phyloP scores from a whole-genome alignment of 1,140 invertebrate genomes.

The Megalopta genalis region DNA sequence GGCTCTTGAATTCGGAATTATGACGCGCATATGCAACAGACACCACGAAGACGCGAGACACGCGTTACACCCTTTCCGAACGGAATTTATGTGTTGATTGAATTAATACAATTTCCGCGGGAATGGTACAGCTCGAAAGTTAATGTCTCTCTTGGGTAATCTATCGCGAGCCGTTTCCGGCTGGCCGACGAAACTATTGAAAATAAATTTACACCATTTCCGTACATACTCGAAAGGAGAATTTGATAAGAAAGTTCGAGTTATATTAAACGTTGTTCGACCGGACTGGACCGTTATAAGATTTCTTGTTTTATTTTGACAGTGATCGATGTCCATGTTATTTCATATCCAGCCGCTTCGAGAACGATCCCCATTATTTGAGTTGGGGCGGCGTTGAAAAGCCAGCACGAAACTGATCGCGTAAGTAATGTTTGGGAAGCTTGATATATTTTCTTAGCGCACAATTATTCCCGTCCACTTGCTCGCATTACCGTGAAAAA shows the following conservation, averaged over 20 bases:
- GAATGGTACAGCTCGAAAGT: slow-evolving; percentile 14
- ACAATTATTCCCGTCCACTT: not conserved
- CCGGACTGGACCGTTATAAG: slow-evolving; percentile 36
- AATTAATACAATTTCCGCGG: slow-evolving; percentile 9
- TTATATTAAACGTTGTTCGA: slow-evolving; percentile 63
- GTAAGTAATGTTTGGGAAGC: slow-evolving; percentile 54
- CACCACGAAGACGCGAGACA: not conserved
- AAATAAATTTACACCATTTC: slow-evolving; percentile 42
- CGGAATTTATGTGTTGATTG: not conserved
- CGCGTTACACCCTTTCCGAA: slow-evolving; percentile 2
- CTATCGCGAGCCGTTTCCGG: not conserved
- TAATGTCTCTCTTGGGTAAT: slow-evolving; percentile 2
- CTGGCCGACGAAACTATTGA: slow-evolving; percentile 4
- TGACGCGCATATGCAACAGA: not conserved
- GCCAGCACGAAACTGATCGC: slow-evolving; percentile 28
- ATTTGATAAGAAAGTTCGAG: slow-evolving; percentile 47
- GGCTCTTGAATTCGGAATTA: not conserved
- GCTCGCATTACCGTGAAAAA: slow-evolving; percentile 25
- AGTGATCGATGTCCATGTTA: slow-evolving; percentile 64
- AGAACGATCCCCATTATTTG: slow-evolving; percentile 56
- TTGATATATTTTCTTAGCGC: slow-evolving; percentile 1
- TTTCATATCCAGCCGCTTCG: slow-evolving; percentile 52
- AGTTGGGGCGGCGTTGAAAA: slow-evolving; percentile 28
- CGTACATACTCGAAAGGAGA: not conserved
- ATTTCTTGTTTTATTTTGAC: slow-evolving; percentile 62